A percentile compares a stretch with the other conserved stretches of the same genome.
phyloP scores from a whole-genome alignment of 2,113 vertebrate species.

The Eurypyga helias region DNA sequence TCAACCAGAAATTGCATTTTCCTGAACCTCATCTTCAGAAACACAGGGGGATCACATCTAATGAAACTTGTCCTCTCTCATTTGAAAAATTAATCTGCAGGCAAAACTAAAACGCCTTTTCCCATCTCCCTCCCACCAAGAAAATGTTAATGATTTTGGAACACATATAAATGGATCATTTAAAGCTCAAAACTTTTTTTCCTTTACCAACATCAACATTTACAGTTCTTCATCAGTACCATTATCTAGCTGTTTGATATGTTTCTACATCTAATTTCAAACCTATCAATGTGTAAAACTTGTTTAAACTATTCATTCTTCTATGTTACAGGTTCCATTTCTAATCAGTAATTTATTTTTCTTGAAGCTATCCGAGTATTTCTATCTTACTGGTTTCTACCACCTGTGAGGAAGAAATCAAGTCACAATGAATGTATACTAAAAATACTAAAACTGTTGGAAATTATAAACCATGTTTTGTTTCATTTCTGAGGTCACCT shows the following conservation, averaged over 20 bases:
- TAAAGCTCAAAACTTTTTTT: not conserved
- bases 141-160: not conserved
- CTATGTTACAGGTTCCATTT: not conserved
- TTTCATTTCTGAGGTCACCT: not conserved
- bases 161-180: not conserved
- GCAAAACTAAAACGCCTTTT: not conserved
- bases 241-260: not conserved
- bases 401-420: not conserved
- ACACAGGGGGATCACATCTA: not conserved
- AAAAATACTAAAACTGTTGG: not conserved
- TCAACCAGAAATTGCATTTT: slow-evolving; percentile 2
- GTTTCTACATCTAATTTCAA: not conserved
- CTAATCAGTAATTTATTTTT: not conserved
- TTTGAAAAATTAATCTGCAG: not conserved
- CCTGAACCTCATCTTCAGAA: not conserved
- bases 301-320: not conserved
- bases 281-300: not conserved
- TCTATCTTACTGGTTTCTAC: not conserved
- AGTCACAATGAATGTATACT: not conserved
- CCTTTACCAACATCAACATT: not conserved
- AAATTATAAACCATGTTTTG: not conserved
- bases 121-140: not conserved
- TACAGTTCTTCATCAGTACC: not conserved
- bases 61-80: not conserved
- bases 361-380: not conserved